Evolutionary conservation across 2,797 vertebrate species (phyloP), one percentile per base, ranked within the genome.

Genomic region (Leuciscus waleckii): DNA sequence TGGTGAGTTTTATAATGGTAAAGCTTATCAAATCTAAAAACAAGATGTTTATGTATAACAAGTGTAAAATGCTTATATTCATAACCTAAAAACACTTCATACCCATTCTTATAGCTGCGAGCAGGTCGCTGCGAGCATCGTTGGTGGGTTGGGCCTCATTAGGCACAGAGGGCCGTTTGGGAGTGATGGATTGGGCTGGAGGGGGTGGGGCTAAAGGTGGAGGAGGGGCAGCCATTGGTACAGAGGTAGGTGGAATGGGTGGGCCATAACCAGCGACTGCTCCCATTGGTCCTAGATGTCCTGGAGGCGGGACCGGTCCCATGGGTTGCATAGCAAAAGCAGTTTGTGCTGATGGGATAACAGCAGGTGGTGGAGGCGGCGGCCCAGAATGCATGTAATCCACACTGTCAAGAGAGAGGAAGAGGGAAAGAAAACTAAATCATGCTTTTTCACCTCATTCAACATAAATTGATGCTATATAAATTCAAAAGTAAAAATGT

Each of bases 81-180:
- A 78, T 7, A 21, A 80, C 6, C 17, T 67, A 16, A 46, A 49
- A 10, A 77, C 46, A 58, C 11, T 63, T 74, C 95, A 93, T 91
- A 99, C 98, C 98, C 98, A 99, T 99, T 23, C 98, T 96, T 87
- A 99, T 99, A 84, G 98, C 98, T 86, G 98, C 96, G 37, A 99
- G 96, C 49, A 99, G 96, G 89, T 99, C 98, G 0, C 98, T 99
- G 87, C 98, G 96, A 5, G 98, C 97, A 7, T 98, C 98, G 0
- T 92, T 97, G 81, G 95, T 86, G 0, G 94, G 94, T 0, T 94
- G 87, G 9, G 85, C 90, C 91, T 98, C 97, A 3, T 95, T 95
- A 90, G 97, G 92, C 0, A 94, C 95, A 76, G 96, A 95, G 82
- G 97, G 94, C 5, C 96, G 96, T 89, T 97, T 97, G 90, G 91